These are phyloP conservation scores for Habroteleia sp. DNA, from an alignment of 2,888 invertebrate species.

Conservation along the genomic window DNA sequence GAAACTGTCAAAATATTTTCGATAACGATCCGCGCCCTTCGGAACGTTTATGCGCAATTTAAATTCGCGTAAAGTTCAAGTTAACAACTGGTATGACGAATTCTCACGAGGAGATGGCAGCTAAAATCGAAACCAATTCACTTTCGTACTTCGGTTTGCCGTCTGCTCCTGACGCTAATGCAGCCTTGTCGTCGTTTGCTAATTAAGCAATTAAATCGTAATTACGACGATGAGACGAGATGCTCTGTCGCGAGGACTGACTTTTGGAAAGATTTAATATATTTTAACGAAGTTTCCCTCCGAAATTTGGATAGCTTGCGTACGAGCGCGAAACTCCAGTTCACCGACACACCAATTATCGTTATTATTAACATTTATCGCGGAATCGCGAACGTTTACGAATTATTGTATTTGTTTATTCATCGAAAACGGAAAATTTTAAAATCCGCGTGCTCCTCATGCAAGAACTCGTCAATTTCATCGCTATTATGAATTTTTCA, in stretches of 20 bases:
- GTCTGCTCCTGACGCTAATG: slow-evolving; percentile 63
- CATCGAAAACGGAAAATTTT: too few species aligned
- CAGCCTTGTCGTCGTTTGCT: slow-evolving; percentile 64
- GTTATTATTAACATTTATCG: slow-evolving; percentile 11
- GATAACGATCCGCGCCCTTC: slow-evolving; percentile 18
- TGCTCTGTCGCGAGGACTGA: slow-evolving; percentile 31
- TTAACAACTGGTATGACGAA: slow-evolving; percentile 49
- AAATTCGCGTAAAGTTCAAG: slow-evolving; percentile 58
- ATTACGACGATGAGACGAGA: slow-evolving; percentile 62
- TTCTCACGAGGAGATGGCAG: slow-evolving; percentile 41
- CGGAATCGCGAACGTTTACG: slow-evolving; percentile 4
- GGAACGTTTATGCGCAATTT: slow-evolving; percentile 41
- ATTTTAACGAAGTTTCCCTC: slow-evolving; percentile 41
- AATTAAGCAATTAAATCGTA: slow-evolving; percentile 69
- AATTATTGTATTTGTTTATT: slow-evolving; percentile 23
- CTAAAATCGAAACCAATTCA: slow-evolving; percentile 64
- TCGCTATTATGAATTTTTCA: too few species aligned
- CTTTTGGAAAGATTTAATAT: slow-evolving; percentile 57
- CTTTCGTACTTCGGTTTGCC: slow-evolving; percentile 60
- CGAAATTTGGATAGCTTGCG: slow-evolving; percentile 36
- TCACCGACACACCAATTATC: slow-evolving; percentile 27
- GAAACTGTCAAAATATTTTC: slow-evolving; percentile 55
- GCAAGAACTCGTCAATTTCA: too few species aligned
- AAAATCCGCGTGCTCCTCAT: too few species aligned
- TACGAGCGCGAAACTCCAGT: slow-evolving; percentile 11